phyloP scores from a whole-genome alignment of 2,113 vertebrate genomes.

The mouse (Mus musculus) region GRCm39 chr12:41359001-41359500 shows the following conservation, averaged over 20 bases:
- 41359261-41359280: conserved; percentile 75
- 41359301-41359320: conserved; percentile 54
- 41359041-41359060: conserved; percentile 75
- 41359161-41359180: conserved; percentile 77
- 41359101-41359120: conserved; percentile 81
- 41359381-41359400: conserved; percentile 3
- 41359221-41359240: conserved; percentile 76
- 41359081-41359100: conserved; percentile 70
- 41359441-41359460: background rate
- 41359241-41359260: conserved; percentile 65
- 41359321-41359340: conserved; percentile 48
- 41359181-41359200: conserved; percentile 73
- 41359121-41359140: conserved; percentile 65
- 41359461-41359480: background rate
- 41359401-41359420: conserved; percentile 31
- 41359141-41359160: conserved; percentile 75
- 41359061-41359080: conserved; percentile 74
- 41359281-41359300: conserved; percentile 72
- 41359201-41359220: conserved; percentile 62
- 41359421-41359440: background rate
- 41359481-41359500: background rate
- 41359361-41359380: background rate
- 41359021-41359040: conserved; percentile 69
- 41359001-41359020: conserved; percentile 62
- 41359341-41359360: conserved; percentile 58